These are phyloP conservation scores for Lacerta agilis DNA, from an alignment of 2,797 vertebrate species.

Conservation along the genomic window DNA sequence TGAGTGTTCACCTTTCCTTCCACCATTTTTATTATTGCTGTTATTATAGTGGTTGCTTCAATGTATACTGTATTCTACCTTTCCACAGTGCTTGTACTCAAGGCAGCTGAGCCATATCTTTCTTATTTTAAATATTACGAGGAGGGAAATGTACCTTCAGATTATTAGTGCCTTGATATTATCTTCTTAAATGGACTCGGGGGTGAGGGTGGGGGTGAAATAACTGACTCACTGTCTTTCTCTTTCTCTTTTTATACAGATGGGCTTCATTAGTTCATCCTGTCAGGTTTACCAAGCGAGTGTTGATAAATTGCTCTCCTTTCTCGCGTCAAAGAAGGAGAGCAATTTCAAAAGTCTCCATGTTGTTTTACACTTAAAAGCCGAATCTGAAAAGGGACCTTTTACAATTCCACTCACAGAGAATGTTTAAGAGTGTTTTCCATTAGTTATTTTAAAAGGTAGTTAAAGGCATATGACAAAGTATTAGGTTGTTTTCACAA, in stretches of 20 bases:
- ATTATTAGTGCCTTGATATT: constrained; percentile 2
- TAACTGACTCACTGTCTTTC: constrained; percentile 17
- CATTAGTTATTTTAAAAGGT: constrained; percentile 70
- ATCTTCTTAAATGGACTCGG: neutral
- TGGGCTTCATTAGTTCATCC: constrained; percentile 41
- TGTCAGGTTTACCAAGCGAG: constrained; percentile 17
- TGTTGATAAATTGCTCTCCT: constrained; percentile 39
- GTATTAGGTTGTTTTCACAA: constrained; percentile 58
- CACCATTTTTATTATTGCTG: neutral
- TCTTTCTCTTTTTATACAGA: constrained; percentile 9
- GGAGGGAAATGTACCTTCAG: neutral
- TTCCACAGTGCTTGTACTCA: neutral
- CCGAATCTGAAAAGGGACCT: constrained; percentile 39
- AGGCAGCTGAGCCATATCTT: neutral
- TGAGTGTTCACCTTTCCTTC: neutral
- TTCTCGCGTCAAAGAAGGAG: constrained; percentile 34
- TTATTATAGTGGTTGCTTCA: neutral
- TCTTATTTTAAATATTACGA: neutral
- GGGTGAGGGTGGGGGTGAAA: neutral
- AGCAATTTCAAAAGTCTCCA: constrained; percentile 23
- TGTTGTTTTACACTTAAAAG: constrained; percentile 70
- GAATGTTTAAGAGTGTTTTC: constrained; percentile 58
- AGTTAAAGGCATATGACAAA: constrained; percentile 69
- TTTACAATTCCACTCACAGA: constrained; percentile 58
- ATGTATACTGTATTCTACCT: neutral